Evolutionary conservation across 2,797 vertebrate genomes (phyloP).

Genomic region (Antennarius maculatus): DNA sequence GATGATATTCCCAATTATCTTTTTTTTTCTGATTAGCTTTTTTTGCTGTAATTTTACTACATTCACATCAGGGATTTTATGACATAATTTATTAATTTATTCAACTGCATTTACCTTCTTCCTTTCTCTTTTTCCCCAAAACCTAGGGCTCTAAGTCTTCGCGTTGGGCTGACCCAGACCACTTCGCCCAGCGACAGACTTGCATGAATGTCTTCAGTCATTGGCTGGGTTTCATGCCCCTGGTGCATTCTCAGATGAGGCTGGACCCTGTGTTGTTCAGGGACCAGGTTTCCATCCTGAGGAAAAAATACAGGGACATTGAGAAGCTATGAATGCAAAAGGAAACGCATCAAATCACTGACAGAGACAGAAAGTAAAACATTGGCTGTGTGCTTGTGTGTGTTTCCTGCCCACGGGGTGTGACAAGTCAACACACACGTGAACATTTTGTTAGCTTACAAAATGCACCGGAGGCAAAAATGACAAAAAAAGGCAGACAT

Average conservation of each 20-base stretch:
- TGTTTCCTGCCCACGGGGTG: neutral
- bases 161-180: conserved; percentile 86
- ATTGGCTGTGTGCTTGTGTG: neutral
- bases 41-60: neutral
- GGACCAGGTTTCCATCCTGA: conserved; percentile 86
- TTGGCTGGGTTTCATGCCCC: conserved; percentile 86
- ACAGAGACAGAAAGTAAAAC: neutral
- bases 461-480: conserved; percentile 43
- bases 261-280: conserved; percentile 85
- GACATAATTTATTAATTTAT: neutral
- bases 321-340: conserved; percentile 71
- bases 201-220: conserved; percentile 83
- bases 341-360: conserved; percentile 17
- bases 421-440: conserved; percentile 13
- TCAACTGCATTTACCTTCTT: neutral
- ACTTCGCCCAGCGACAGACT: conserved; percentile 85
- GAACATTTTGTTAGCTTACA: conserved; percentile 35
- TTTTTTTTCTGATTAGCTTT: neutral
- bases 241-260: conserved; percentile 84
- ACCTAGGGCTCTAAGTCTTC: conserved; percentile 81
- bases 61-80: neutral
- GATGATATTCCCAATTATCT: neutral
- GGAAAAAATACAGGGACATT: conserved; percentile 87
- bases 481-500: conserved; percentile 20
- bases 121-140: conserved; percentile 3